phyloP scores from a whole-genome alignment of 2,888 invertebrate genomes.

The Pasiphila rectangulata region DNA sequence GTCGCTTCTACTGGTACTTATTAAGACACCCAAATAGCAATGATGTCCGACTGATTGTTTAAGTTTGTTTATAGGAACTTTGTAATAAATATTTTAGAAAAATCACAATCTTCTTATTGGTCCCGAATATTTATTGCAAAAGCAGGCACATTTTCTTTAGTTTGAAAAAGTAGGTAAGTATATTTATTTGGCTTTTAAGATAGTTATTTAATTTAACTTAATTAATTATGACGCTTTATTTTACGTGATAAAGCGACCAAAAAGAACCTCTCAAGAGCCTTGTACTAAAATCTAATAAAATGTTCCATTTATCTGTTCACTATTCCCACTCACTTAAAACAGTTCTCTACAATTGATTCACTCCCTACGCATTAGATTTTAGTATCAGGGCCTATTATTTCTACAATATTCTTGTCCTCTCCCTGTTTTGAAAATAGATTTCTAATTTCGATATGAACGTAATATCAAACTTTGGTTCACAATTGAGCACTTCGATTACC shows the following conservation, averaged over 20 bases:
- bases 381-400: constrained; percentile 10
- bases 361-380: constrained; percentile 11
- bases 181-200: constrained; percentile 25
- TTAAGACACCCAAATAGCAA: constrained; percentile 20
- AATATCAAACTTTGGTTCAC: constrained; percentile 73
- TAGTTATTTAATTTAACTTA: constrained; percentile 17
- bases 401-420: constrained; percentile 27
- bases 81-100: constrained; percentile 59
- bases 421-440: constrained; percentile 36
- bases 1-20: constrained; percentile 5
- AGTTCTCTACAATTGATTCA: constrained; percentile 10
- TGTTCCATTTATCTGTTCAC: constrained; percentile 17
- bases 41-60: constrained; percentile 38
- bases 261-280: constrained; percentile 41
- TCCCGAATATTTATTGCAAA: constrained; percentile 16
- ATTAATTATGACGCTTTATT: constrained; percentile 15
- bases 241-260: constrained; percentile 13
- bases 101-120: constrained; percentile 14
- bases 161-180: constrained; percentile 10
- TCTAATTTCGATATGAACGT: constrained; percentile 40
- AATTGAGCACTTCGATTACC: constrained; percentile 70
- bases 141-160: constrained; percentile 6
- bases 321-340: constrained; percentile 20
- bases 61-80: constrained; percentile 53
- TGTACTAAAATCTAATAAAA: constrained; percentile 39